A percentile compares a stretch with the other conserved stretches of the same genome.
Evolutionary conservation across 2,797 vertebrate species (phyloP).

Genomic region (Poeciliopsis paucimaculata): DNA sequence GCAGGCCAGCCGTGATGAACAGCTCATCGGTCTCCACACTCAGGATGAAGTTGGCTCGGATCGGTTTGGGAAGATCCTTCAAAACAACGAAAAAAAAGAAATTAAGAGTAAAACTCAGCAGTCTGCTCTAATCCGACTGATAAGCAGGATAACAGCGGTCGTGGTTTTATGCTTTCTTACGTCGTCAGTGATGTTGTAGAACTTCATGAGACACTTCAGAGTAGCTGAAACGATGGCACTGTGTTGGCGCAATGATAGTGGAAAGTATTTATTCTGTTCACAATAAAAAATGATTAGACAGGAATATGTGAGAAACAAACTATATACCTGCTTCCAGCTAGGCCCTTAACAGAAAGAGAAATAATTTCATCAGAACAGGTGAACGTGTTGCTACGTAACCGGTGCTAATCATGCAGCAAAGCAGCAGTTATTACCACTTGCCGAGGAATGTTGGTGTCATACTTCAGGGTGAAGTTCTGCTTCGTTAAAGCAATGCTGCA

Average conservation of each 20-base stretch:
- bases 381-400: not conserved
- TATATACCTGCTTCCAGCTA: constrained; percentile 86
- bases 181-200: constrained; percentile 86
- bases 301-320: not conserved
- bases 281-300: not conserved
- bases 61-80: constrained; percentile 84
- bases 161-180: constrained; percentile 53
- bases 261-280: not conserved
- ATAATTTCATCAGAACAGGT: not conserved
- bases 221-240: constrained; percentile 87
- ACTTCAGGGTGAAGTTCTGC: constrained; percentile 88
- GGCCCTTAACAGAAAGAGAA: constrained; percentile 71
- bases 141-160: not conserved
- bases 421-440: constrained; percentile 79
- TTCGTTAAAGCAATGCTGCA: constrained; percentile 85
- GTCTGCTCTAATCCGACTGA: not conserved
- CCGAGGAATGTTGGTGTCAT: constrained; percentile 87
- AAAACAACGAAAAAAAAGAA: not conserved
- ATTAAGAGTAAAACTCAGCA: not conserved
- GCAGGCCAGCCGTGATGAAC: constrained; percentile 86
- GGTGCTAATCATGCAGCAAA: not conserved
- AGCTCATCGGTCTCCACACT: constrained; percentile 87
- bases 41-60: constrained; percentile 85
- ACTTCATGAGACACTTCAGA: constrained; percentile 85
- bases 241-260: not conserved